Conservation (phyloP, 2,888 invertebrate genomes). For the Agapostemon virescens region DNA sequence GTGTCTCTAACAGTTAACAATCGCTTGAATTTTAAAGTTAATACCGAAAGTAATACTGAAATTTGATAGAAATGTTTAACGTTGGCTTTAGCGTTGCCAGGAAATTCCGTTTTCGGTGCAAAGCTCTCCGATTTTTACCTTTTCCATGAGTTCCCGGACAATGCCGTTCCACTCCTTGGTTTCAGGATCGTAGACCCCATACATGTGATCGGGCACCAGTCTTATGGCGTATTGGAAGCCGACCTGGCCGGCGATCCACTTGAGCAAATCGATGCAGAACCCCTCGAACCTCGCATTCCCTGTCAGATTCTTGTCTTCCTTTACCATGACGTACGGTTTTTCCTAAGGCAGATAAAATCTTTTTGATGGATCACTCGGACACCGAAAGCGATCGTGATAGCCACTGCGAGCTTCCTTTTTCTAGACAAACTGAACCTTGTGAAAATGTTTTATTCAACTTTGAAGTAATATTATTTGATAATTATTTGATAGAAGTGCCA, state of each 20-base stretch:
- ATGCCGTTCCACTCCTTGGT: conserved; percentile 96
- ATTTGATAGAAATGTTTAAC: not conserved
- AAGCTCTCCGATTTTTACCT: conserved; percentile 85
- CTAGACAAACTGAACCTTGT: no score
- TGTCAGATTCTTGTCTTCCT: conserved; percentile 90
- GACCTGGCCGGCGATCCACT: conserved; percentile 90
- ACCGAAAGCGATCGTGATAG: not conserved
- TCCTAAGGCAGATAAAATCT: conserved; percentile 83
- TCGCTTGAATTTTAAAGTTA: no score
- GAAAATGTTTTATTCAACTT: no score
- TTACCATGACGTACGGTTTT: conserved; percentile 95
- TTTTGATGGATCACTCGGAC: conserved; percentile 43
- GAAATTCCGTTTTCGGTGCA: no score
- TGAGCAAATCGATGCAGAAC: conserved; percentile 94
- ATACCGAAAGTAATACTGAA: not conserved
- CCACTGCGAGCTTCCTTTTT: not conserved
- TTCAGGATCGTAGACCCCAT: conserved; percentile 92
- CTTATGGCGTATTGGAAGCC: conserved; percentile 93
- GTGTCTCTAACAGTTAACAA: no score
- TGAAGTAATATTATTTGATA: no score
- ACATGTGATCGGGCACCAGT: conserved; percentile 93
- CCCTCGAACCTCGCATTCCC: conserved; percentile 94
- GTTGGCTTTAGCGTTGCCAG: no score
- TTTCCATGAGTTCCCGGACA: conserved; percentile 91
- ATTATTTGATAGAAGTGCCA: no score